A percentile compares a stretch with the other conserved stretches of the same genome.
These are phyloP conservation scores for Monomorium pharaonis DNA, from an alignment of 1,140 invertebrate genomes.

Conservation along the genomic window DNA sequence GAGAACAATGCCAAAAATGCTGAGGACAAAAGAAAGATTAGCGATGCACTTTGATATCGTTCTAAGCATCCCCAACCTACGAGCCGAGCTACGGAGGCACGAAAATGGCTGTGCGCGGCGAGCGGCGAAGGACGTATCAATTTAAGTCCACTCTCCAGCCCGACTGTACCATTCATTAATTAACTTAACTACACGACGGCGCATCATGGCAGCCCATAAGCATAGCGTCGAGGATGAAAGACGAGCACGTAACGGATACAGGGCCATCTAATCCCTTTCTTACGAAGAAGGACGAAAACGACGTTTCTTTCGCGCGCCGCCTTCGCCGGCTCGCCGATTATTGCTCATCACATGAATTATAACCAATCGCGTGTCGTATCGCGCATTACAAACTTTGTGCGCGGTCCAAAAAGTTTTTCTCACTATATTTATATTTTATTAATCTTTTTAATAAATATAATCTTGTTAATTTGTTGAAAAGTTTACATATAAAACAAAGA, in stretches of 20 bases:
- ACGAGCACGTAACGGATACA: conserved; percentile 74
- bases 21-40: neutral
- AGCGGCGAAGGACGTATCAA: conserved; percentile 85
- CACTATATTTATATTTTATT: neutral
- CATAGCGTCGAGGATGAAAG: conserved; percentile 75
- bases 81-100: conserved; percentile 58
- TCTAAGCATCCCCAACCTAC: conserved; percentile 17
- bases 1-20: neutral
- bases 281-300: conserved; percentile 38
- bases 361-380: neutral
- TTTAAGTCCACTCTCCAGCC: conserved; percentile 83
- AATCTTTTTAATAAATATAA: neutral
- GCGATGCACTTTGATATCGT: neutral
- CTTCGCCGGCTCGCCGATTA: conserved; percentile 32
- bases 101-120: conserved; percentile 80
- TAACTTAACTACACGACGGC: conserved; percentile 84
- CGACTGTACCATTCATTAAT: conserved; percentile 85
- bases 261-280: conserved; percentile 67
- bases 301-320: neutral
- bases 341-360: conserved; percentile 5
- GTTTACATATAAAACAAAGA: too few species aligned
- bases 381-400: too few species aligned
- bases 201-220: conserved; percentile 79
- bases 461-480: neutral
- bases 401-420: neutral